Percentiles rank a stretch among this genome's conserved stretches.
phyloP scores from a whole-genome alignment of 1,140 invertebrate genomes.

The Leucophenga varia region DNA sequence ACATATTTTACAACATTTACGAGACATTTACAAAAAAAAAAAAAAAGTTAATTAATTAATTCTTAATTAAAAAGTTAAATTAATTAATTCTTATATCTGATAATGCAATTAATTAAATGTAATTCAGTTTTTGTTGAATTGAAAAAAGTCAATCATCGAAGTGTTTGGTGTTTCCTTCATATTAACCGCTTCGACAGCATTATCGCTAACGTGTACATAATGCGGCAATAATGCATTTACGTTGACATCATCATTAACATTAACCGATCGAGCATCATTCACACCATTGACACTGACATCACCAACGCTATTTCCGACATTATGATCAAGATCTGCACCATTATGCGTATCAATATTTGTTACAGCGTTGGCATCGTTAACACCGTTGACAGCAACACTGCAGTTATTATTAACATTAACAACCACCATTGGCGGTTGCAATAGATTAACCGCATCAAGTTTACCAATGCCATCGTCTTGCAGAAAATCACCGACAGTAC shows the following conservation, averaged over 20 bases:
- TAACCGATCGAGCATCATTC: not conserved
- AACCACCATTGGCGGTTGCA: conserved; percentile 32
- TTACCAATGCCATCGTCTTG: conserved; percentile 16
- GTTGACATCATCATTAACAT: not conserved
- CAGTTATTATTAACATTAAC: no score
- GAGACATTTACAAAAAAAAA: no score
- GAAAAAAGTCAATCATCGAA: conserved; percentile 45
- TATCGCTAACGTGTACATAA: conserved; percentile 52
- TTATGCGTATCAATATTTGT: no score
- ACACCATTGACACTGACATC: conserved; percentile 19
- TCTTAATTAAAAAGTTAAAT: no score
- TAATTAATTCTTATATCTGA: no score
- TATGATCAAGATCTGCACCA: conserved; percentile 7
- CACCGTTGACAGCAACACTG: no score
- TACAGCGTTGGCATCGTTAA: no score
- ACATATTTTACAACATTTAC: no score
- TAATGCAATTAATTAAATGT: no score
- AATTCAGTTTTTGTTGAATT: conserved; percentile 44
- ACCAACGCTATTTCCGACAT: conserved; percentile 16
- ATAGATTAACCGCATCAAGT: conserved; percentile 3
- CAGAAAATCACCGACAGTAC: conserved; percentile 43
- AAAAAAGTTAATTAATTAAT: no score
- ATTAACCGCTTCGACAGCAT: conserved; percentile 48
- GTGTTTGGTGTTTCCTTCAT: conserved; percentile 39
- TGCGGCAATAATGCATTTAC: conserved; percentile 23